phyloP scores from a whole-genome alignment of 2,113 vertebrate genomes.

The Barnardius zonarius region DNA sequence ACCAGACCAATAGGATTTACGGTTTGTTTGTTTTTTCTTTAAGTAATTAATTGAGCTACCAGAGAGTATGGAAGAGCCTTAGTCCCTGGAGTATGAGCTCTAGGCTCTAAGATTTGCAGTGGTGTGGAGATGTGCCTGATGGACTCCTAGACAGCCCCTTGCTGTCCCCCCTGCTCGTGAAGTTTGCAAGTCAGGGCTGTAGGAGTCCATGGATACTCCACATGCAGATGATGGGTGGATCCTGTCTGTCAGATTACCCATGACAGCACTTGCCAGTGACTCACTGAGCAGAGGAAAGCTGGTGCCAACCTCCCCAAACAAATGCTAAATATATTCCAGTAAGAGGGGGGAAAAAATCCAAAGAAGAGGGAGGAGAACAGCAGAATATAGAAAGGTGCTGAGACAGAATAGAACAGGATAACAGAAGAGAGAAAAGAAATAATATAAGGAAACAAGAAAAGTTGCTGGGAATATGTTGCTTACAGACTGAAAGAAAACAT shows the following conservation, averaged over 20 bases:
- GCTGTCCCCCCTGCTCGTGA: neutral
- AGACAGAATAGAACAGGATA: slow-evolving; percentile 2
- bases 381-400: neutral
- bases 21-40: neutral
- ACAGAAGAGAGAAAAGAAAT: slow-evolving; percentile 11
- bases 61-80: neutral
- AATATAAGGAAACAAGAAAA: neutral
- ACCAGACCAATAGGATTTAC: neutral
- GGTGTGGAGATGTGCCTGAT: neutral
- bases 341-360: neutral
- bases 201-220: neutral
- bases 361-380: neutral
- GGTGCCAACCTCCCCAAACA: slow-evolving; percentile 25
- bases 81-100: neutral
- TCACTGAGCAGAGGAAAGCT: slow-evolving; percentile 26
- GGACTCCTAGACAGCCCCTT: neutral
- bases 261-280: slow-evolving; percentile 26
- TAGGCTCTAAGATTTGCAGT: neutral
- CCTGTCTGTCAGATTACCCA: slow-evolving; percentile 23
- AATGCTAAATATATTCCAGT: slow-evolving; percentile 38
- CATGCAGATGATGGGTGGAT: neutral
- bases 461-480: neutral
- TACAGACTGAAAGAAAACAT: neutral
- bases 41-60: neutral
- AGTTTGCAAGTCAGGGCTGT: neutral